Evolutionary conservation across 2,888 invertebrate species (phyloP).

Genomic region (Ormyrus rosae): DNA sequence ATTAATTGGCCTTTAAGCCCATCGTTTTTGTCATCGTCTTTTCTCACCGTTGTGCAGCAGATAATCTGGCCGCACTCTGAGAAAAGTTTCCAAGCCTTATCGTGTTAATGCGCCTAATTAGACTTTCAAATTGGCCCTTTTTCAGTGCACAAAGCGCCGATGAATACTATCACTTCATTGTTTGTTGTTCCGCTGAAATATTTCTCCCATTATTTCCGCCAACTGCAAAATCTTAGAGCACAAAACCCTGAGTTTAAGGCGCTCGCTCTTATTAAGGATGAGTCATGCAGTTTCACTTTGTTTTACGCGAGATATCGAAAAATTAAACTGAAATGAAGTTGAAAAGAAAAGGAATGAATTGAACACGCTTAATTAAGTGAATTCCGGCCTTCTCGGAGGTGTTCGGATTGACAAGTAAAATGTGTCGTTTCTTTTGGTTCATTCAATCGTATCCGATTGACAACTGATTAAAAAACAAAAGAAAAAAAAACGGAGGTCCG

Average conservation of each 20-base stretch:
- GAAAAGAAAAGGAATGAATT: no score
- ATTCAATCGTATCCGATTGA: no score
- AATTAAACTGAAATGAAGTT: no score
- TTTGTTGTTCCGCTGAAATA: slow-evolving; percentile 19
- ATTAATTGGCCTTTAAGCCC: slow-evolving; percentile 30
- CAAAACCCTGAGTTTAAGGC: background rate
- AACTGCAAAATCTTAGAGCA: background rate
- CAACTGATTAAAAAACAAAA: no score
- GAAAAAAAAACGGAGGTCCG: background rate
- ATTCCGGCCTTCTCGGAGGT: no score
- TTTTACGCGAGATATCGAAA: no score
- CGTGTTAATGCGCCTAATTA: slow-evolving; percentile 42
- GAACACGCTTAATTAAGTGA: no score
- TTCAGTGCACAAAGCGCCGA: slow-evolving; percentile 1
- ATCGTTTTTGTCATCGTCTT: slow-evolving; percentile 21
- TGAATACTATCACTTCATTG: slow-evolving; percentile 34
- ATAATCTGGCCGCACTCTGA: background rate
- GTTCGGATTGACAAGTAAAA: no score
- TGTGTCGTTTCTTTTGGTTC: no score
- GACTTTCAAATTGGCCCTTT: slow-evolving; percentile 28
- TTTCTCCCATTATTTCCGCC: slow-evolving; percentile 17
- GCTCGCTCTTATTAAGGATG: no score
- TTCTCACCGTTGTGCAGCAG: background rate
- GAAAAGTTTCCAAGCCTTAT: slow-evolving; percentile 35
- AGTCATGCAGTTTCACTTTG: no score